These are phyloP conservation scores for Xestobium rufovillosum DNA, from an alignment of 2,888 invertebrate species.

Conservation along the genomic window DNA sequence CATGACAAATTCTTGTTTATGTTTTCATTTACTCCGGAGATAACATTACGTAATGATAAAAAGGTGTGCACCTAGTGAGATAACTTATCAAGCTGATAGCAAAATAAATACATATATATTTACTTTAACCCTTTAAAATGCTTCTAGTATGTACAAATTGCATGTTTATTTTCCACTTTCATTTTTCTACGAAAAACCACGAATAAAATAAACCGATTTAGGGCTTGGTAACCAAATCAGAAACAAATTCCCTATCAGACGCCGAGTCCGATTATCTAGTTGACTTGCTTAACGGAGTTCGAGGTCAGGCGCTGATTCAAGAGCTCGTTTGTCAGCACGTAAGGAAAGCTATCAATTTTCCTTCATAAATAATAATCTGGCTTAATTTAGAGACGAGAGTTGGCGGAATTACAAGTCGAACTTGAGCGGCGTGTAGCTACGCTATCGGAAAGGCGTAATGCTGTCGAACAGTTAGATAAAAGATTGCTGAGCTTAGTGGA, in stretches of 20 bases:
- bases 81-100: too few species aligned
- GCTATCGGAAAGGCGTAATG: slow-evolving; percentile 55
- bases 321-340: slow-evolving; percentile 68
- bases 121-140: too few species aligned
- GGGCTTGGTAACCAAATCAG: slow-evolving; percentile 50
- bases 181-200: too few species aligned
- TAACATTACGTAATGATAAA: too few species aligned
- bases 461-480: slow-evolving; percentile 63
- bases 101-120: too few species aligned
- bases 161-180: too few species aligned
- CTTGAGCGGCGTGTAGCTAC: slow-evolving; percentile 55
- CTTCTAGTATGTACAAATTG: too few species aligned
- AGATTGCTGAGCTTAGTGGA: slow-evolving; percentile 60
- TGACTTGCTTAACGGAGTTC: slow-evolving; percentile 58
- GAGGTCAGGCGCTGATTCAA: slow-evolving; percentile 58
- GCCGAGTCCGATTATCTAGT: slow-evolving; percentile 55
- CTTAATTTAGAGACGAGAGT: slow-evolving; percentile 58
- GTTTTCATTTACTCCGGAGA: too few species aligned
- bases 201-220: slow-evolving; percentile 34
- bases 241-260: slow-evolving; percentile 48
- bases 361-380: too few species aligned
- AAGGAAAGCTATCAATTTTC: slow-evolving; percentile 36
- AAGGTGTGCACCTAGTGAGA: too few species aligned
- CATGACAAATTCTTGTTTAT: too few species aligned
- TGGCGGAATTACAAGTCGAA: slow-evolving; percentile 62